Base-by-base conservation (phyloP, 2,888 invertebrate species). In the Chrysotoxum bicinctum region DNA sequence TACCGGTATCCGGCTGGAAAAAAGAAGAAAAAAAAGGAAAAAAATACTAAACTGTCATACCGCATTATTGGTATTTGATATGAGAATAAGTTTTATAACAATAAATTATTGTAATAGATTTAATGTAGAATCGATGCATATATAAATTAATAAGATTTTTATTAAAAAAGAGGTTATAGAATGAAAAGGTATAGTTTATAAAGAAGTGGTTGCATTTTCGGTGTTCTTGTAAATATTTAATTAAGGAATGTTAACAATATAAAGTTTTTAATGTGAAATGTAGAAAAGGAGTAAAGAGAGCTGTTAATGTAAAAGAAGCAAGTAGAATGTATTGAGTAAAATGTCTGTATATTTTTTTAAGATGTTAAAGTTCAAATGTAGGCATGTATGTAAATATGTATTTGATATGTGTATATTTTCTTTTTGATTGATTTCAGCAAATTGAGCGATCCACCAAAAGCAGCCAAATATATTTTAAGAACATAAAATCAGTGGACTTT, bases 1-100 rank as follows among this genome's bases (percentile, higher is more conserved):
- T 89, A 88, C 88, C 88, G 88, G 87, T 88, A 87, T 88, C 88
- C 88, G 88, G 89, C 89, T 89, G 88, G 87, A 87, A 87, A 83
- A 64, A 75, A 62, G 68, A 54, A 68, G 58, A 62, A 77, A 74
- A 52, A 77, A 81, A 81, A 64, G 26, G 69, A 73, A 82, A 74
- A 82, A 81, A 82, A 82, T 58, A 78, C 73, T 56, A 74, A n/a
- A 32, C 70, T 86, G 86, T 82, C 85, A 86, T 86, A 86, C 86
- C 82, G 86, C n/a, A 86, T 78, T 82, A 82, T 74, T 86, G 85
- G 81, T 86, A 81, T 70, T 77, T 78, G 32, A 48, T 54, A 40
- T 73, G 30, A 54, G 12, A 23, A 50, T 73, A 48, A 69, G 43
- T 45, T 14, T 73, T 16, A 72, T 50, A 73, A 40, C 30, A 50